Evolutionary conservation across 2,113 vertebrate species (phyloP).

Genomic region (Hydrolagus affinis): DNA sequence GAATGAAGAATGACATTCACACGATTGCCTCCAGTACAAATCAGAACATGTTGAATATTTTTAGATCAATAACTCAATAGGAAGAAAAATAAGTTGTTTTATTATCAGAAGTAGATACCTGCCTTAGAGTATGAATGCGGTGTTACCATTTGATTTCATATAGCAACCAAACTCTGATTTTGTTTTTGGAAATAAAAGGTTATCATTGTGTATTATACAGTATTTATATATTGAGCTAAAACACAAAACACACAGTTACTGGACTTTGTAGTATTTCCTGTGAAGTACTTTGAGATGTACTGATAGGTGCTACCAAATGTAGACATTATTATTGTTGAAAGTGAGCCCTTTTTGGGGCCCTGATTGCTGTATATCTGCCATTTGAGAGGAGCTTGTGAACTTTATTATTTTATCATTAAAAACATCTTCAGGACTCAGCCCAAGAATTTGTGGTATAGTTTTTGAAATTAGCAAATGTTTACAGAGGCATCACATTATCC

Average conservation of each 20-base stretch:
- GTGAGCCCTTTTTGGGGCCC: neutral
- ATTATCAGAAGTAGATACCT: neutral
- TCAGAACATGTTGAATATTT: too few relatives aligned
- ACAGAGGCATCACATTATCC: neutral
- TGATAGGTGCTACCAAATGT: too few relatives aligned
- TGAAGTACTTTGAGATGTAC: too few relatives aligned
- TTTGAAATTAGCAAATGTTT: neutral
- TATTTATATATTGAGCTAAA: too few relatives aligned
- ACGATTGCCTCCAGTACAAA: too few relatives aligned
- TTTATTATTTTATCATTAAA: neutral
- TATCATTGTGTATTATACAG: too few relatives aligned
- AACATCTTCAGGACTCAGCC: neutral
- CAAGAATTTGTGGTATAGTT: neutral
- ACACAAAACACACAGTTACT: too few relatives aligned
- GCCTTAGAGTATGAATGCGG: neutral
- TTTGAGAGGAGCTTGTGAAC: neutral
- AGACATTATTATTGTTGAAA: neutral
- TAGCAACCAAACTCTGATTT: neutral
- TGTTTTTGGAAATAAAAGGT: too few relatives aligned
- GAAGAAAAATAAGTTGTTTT: neutral
- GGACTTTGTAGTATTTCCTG: too few relatives aligned
- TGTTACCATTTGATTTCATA: neutral
- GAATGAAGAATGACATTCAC: neutral
- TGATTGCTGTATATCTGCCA: neutral
- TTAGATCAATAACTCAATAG: neutral